phyloP scores from a whole-genome alignment of 1,140 invertebrate genomes.

The Leptopilina clavipes region DNA sequence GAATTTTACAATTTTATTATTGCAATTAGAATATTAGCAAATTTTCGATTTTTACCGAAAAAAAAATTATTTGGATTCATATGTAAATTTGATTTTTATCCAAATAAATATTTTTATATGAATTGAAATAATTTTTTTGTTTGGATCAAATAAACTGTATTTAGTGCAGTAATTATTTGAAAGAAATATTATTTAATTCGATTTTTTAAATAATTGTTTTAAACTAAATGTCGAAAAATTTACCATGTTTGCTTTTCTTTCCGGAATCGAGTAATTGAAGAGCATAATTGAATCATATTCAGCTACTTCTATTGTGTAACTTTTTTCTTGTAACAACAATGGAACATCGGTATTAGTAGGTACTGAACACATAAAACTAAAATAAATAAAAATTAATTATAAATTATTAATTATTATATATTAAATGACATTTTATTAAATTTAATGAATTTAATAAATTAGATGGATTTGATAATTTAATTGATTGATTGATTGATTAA shows the following conservation, averaged over 20 bases:
- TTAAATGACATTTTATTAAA: background rate
- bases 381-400: background rate
- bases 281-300: background rate
- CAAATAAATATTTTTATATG: too few relatives aligned
- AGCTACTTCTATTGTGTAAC: background rate
- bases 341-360: background rate
- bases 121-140: too few relatives aligned
- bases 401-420: too few relatives aligned
- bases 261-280: constrained; percentile 17
- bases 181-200: background rate
- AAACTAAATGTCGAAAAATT: constrained; percentile 17
- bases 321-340: constrained; percentile 1
- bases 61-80: too few relatives aligned
- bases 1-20: too few relatives aligned
- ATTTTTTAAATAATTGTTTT: background rate
- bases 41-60: too few relatives aligned
- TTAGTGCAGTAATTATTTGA: too few relatives aligned
- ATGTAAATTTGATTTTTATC: too few relatives aligned
- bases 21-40: too few relatives aligned
- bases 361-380: background rate
- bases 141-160: too few relatives aligned
- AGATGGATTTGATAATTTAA: too few relatives aligned
- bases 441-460: constrained; percentile 45
- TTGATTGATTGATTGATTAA: too few relatives aligned
- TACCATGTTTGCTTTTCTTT: background rate